Evolutionary conservation across 2,113 vertebrate species (phyloP).

Genomic region (Oxyruncus cristatus): DNA sequence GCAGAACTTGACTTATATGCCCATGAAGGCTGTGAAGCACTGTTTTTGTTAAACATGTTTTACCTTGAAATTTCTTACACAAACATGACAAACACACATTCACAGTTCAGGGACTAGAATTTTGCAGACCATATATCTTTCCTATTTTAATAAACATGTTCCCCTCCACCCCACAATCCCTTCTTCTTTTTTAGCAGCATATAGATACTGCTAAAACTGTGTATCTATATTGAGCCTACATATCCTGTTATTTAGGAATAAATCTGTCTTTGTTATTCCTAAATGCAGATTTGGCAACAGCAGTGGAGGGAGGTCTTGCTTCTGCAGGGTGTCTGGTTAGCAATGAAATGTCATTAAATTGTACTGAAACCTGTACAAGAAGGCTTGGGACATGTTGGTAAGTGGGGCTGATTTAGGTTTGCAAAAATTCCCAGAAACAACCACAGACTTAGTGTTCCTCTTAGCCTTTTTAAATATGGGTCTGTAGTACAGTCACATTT

Average conservation of each 20-base stretch:
- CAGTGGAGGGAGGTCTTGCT: not conserved
- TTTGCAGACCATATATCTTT: not conserved
- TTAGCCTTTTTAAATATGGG: not conserved
- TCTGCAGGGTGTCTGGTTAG: not conserved
- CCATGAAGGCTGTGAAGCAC: not conserved
- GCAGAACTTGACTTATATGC: not conserved
- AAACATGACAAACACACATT: not conserved
- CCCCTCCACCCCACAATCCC: accelerated
- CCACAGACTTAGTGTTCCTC: not conserved
- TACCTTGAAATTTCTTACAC: not conserved
- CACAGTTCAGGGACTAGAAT: not conserved
- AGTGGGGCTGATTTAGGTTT: not conserved
- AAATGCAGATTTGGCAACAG: not conserved
- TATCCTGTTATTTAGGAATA: not conserved
- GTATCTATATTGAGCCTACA: not conserved
- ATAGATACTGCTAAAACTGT: not conserved
- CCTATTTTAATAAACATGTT: not conserved
- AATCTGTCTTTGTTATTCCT: not conserved
- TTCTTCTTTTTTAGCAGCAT: not conserved
- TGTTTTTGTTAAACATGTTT: not conserved
- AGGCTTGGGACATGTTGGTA: not conserved
- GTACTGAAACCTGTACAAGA: not conserved
- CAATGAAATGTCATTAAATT: not conserved
- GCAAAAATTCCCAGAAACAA: not conserved
- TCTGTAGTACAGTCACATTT: not conserved